Conservation (phyloP, 2,888 invertebrate species). For the Hydrotaea cyrtoneurina region DNA sequence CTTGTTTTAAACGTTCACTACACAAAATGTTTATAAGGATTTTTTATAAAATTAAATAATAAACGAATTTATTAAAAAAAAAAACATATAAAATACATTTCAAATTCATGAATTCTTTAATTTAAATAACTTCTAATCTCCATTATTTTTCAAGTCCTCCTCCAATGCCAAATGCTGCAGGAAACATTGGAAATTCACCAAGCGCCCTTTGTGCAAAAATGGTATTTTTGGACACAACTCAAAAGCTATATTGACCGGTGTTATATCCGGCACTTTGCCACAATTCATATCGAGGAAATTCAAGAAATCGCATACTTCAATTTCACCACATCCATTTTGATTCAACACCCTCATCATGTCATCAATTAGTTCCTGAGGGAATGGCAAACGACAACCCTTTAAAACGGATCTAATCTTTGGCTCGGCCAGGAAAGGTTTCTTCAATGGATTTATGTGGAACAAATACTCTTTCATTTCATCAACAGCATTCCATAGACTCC, state of each 20-base stretch:
- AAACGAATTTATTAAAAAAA: constrained; percentile 36
- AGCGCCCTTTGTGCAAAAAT: constrained; percentile 77
- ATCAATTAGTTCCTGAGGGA: constrained; percentile 85
- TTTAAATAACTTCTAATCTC: background rate
- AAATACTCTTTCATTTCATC: constrained; percentile 84
- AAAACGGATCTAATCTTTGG: constrained; percentile 85
- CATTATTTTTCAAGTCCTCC: constrained; percentile 72
- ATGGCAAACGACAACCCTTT: constrained; percentile 86
- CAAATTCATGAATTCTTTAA: background rate
- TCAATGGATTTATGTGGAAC: constrained; percentile 82
- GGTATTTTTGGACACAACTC: constrained; percentile 79
- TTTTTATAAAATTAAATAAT: constrained; percentile 22
- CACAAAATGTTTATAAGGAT: constrained; percentile 5
- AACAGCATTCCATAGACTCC: constrained; percentile 87
- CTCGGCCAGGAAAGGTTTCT: constrained; percentile 83
- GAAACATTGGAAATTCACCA: constrained; percentile 79
- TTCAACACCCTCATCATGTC: constrained; percentile 84
- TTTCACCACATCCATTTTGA: constrained; percentile 85
- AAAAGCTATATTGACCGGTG: constrained; percentile 79
- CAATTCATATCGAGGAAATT: constrained; percentile 86
- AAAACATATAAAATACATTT: background rate
- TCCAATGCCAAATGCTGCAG: constrained; percentile 77
- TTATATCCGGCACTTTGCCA: constrained; percentile 77
- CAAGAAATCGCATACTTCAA: constrained; percentile 86
- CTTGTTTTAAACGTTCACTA: constrained; percentile 2